These are phyloP conservation scores for Paraplagusia blochii DNA, from an alignment of 2,113 vertebrate genomes.

Conservation along the genomic window DNA sequence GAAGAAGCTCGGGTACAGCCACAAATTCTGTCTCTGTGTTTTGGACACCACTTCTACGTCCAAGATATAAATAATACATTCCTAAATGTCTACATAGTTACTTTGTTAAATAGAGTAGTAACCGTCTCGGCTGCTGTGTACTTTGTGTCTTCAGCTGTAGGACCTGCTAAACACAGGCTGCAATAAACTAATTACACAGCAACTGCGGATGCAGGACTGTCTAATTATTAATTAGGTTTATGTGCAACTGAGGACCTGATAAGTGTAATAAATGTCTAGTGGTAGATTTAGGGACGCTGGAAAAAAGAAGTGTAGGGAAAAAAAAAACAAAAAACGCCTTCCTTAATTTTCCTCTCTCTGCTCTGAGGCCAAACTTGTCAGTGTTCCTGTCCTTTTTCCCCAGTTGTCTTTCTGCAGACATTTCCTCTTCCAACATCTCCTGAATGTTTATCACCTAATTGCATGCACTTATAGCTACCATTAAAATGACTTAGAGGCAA, in stretches of 20 bases:
- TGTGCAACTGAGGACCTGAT: conserved; percentile 34
- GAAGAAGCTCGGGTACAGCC: no score
- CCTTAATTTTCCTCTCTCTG: conserved; percentile 14
- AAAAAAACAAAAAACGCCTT: conserved; percentile 14
- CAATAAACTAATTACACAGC: conserved; percentile 43
- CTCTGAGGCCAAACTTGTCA: conserved; percentile 29
- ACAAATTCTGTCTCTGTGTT: neutral
- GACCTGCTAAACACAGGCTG: conserved; percentile 31
- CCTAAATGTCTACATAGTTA: neutral
- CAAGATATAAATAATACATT: no score
- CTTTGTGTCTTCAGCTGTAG: conserved; percentile 4
- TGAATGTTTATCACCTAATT: neutral
- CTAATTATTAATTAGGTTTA: conserved; percentile 44
- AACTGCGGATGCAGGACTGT: conserved; percentile 29
- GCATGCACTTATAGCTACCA: no score
- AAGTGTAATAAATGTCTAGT: conserved; percentile 42
- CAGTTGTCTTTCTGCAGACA: no score
- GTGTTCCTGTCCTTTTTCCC: no score
- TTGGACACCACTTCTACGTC: neutral
- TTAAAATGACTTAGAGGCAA: no score
- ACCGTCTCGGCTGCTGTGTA: conserved; percentile 11
- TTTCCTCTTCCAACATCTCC: no score
- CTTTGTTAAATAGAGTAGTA: conserved; percentile 7
- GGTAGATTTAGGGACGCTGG: conserved; percentile 21
- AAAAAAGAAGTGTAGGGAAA: neutral